Conservation (phyloP, 2,113 vertebrate species). For the Oryzias melastigma region DNA sequence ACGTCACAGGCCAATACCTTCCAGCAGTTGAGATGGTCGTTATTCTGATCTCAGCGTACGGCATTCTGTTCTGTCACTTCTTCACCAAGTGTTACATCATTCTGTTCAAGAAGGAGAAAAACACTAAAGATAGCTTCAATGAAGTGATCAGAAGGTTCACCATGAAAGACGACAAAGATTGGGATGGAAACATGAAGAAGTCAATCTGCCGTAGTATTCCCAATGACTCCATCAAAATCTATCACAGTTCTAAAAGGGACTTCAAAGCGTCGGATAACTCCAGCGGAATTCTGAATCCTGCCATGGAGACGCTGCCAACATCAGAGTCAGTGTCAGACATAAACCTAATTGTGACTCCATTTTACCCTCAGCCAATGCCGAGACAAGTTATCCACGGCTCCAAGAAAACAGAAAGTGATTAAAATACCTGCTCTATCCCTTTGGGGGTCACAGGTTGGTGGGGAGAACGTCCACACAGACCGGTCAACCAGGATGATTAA, state of each 20-base stretch:
- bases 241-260: too few species aligned
- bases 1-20: slow-evolving; percentile 70
- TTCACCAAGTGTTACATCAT: slow-evolving; percentile 83
- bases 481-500: too few species aligned
- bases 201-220: too few species aligned
- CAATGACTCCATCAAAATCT: too few species aligned
- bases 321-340: background rate
- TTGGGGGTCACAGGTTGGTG: too few species aligned
- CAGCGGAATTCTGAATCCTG: background rate
- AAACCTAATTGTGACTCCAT: background rate
- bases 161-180: background rate
- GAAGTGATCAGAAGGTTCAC: slow-evolving; percentile 34
- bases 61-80: slow-evolving; percentile 81
- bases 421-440: background rate
- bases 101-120: slow-evolving; percentile 78
- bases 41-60: slow-evolving; percentile 83
- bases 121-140: slow-evolving; percentile 59
- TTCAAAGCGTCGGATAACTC: background rate
- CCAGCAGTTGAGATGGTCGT: slow-evolving; percentile 79
- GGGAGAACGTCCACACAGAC: too few species aligned
- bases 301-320: background rate
- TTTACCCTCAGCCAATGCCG: background rate
- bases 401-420: background rate
- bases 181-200: background rate
- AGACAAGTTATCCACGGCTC: background rate